Base-by-base conservation (phyloP, 2,888 invertebrate species). In the Dolichopus griseipennis region DNA sequence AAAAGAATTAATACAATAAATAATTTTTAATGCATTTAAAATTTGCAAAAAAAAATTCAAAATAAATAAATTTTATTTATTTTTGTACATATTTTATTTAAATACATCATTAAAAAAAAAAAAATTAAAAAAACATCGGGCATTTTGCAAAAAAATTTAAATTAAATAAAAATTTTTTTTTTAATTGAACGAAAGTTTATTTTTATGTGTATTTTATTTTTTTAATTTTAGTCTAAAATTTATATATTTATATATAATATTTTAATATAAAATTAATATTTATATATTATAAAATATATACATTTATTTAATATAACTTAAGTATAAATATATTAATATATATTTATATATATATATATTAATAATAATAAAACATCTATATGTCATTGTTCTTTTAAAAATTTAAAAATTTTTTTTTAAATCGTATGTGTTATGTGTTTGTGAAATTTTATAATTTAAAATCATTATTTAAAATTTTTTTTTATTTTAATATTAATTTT, bases 401-500 rank as follows among this genome's bases (percentile, higher is more conserved):
- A 27, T 63, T 18, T 27, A 27, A 63, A 63, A 27, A 27, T 4
- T 4, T 27, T 27, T 27, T 27, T 27, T 27, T 62, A 27, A 22
- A 12, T 63, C 27, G 63, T 63, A 63, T 63, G 63, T 63, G 63
- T 63, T 63, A 63, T 27, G 63, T 63, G 63, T 63, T 63, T 63
- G 63, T 63, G 63, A 63, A 27, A 27, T 18, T 63, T 68, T 69
- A 62, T 66, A 61, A 62, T 67, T 67, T 37, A 61, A 18, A 27
- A 18, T 63, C 37, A 52, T 21, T 52, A 21, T 22, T 37, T 10
- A 27, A 27, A 27, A 27, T 27, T 27, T 61, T 69, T 68, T 72
- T 71, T 67, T 33, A 22, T 68, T 72, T 67, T 52, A n/a, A 7
- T 37, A 37, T 37, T 37, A 7, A 5, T 37, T 10, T 37, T 37